Evolutionary conservation across 2,797 vertebrate species (phyloP).

Genomic region (Periparus ater): DNA sequence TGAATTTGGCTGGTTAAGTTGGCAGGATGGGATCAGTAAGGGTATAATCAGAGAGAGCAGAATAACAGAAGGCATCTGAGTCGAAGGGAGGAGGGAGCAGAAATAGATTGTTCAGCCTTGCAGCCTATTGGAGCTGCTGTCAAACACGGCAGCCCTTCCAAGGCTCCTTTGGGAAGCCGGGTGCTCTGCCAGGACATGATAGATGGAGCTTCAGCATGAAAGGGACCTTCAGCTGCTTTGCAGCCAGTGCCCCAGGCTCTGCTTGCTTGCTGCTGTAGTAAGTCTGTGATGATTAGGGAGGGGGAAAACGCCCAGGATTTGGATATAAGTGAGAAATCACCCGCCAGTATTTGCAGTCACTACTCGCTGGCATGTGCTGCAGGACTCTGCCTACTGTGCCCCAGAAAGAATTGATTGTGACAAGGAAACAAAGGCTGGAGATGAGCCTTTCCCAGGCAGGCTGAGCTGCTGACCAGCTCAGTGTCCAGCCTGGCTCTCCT

Average conservation of each 20-base stretch:
- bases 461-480: rapidly evolving
- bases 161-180: neutral
- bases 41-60: neutral
- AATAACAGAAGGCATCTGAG: neutral
- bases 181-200: rapidly evolving
- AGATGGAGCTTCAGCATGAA: neutral
- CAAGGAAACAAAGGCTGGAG: neutral
- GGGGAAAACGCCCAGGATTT: rapidly evolving
- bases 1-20: neutral
- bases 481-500: neutral
- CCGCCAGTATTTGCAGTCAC: neutral
- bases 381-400: neutral
- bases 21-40: neutral
- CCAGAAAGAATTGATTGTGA: neutral
- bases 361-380: rapidly evolving
- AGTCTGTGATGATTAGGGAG: rapidly evolving
- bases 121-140: neutral
- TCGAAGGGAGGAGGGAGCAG: neutral
- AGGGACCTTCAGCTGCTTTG: neutral
- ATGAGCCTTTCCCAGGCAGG: neutral
- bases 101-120: neutral
- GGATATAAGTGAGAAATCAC: neutral
- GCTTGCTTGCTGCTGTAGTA: rapidly evolving
- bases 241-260: neutral
- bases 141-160: neutral